Evolutionary conservation across 2,113 vertebrate genomes (phyloP), one percentile per base, ranked within the genome.

Genomic region (Heliornis fulica): DNA sequence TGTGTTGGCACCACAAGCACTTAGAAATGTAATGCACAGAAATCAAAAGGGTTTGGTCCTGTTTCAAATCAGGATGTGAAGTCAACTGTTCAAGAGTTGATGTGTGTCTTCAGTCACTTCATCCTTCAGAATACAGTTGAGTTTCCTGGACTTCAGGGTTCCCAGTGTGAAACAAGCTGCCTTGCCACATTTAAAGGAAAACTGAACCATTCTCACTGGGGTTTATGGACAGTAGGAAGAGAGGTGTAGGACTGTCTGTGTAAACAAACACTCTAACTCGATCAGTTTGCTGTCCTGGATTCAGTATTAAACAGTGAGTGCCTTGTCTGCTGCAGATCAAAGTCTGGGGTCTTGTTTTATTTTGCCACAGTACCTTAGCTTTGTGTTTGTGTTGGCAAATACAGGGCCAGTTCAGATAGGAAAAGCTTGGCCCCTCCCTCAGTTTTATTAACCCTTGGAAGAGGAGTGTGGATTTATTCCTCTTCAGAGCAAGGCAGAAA

Each of bases 391-490:
- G 6, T 51, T 87, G 91, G 87, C n/a, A 90, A 89, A 75, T 17
- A 38, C 25, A 11, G 48, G 23, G n/a, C 46, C 59, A 59, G 59
- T 0, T 54, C 32, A 61, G 83, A 54, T 72, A 36, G 15, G 60
- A 26, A 69, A 50, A 15, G 10, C 53, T 79, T 57, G 69, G 68
- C 25, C n/a, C 17, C 22, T 80, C 36, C 45, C 13, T n/a, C 7
- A 9, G 13, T 15, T 77, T 60, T 61, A 40, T 59, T 32, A 32
- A 46, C 11, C 56, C 83, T 68, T 54, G 40, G 28, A 85, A 79
- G 70, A 63, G n/a, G 40, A 68, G 15, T 0, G 0, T 25, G 51
- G 34, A 9, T 65, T 32, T 8, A 5, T n/a, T 51, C 26, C 1
- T 18, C 7, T 11, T 50, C 8, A 32, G 72, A 56, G 8, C 25